phyloP scores from a whole-genome alignment of 2,113 vertebrate genomes.

The Syngnathus floridae region DNA sequence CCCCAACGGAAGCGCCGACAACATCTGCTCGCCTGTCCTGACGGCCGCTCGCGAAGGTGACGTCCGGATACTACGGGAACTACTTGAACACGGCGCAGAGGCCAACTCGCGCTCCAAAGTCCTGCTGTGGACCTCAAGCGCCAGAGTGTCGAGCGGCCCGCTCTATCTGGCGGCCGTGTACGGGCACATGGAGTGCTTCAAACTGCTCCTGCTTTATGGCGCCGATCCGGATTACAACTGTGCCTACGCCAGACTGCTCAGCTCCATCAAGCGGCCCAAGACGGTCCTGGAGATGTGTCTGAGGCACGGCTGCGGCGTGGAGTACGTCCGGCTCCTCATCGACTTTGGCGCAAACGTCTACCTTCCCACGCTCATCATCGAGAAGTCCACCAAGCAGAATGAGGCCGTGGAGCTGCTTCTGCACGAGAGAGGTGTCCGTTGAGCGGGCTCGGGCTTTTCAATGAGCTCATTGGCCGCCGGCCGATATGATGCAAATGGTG shows the following conservation, averaged over 20 bases:
- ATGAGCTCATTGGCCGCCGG: too few species aligned
- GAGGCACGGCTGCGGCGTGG: constrained; percentile 65
- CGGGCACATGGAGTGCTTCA: constrained; percentile 87
- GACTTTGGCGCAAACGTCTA: constrained; percentile 93
- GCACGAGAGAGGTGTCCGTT: constrained; percentile 77
- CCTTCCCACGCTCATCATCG: constrained; percentile 70
- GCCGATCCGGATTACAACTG: constrained; percentile 78
- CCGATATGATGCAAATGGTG: too few species aligned
- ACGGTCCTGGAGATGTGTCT: constrained; percentile 76
- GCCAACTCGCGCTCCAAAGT: constrained; percentile 73
- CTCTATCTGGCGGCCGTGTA: constrained; percentile 86
- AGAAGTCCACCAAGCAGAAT: constrained; percentile 61
- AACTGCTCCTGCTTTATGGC: constrained; percentile 77
- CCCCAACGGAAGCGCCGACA: constrained; percentile 81
- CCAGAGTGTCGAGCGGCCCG: constrained; percentile 79
- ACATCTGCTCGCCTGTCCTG: constrained; percentile 86
- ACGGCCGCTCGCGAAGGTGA: constrained; percentile 81
- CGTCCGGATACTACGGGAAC: constrained; percentile 71
- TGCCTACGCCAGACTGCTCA: constrained; percentile 53
- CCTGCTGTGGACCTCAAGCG: constrained; percentile 76
- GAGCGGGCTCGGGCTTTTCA: not conserved
- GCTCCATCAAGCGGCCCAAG: constrained; percentile 67
- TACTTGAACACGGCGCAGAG: constrained; percentile 76
- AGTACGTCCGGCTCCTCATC: constrained; percentile 82
- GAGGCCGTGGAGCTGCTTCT: constrained; percentile 79